A percentile compares a stretch with the other conserved stretches of the same genome.
phyloP scores from a whole-genome alignment of 2,888 invertebrate species.

The Allolobophora icterica region DNA sequence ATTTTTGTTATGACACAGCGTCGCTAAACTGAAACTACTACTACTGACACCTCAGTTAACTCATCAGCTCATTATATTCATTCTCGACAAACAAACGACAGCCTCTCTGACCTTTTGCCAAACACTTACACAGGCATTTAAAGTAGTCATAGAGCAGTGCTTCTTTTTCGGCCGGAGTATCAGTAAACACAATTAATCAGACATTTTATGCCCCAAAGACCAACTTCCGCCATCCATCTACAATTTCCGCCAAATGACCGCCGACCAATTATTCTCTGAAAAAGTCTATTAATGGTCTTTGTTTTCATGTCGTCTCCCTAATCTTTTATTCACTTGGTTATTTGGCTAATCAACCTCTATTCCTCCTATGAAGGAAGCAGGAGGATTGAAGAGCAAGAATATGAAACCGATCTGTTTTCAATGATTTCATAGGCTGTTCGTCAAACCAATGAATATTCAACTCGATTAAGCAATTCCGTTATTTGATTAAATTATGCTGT shows the following conservation, averaged over 20 bases:
- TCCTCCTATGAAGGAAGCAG: too few relatives aligned
- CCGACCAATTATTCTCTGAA: neutral
- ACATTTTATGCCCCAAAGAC: neutral
- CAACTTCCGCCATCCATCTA: neutral
- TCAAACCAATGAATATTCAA: neutral
- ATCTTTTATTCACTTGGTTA: neutral
- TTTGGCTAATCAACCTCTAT: neutral
- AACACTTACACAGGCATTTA: neutral
- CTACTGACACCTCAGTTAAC: neutral
- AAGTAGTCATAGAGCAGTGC: neutral
- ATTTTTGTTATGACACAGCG: too few relatives aligned
- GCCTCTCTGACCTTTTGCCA: neutral
- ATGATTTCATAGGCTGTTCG: neutral
- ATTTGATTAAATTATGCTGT: neutral
- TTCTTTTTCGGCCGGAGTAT: neutral
- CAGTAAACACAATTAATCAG: neutral
- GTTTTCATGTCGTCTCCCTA: neutral
- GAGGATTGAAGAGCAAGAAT: too few relatives aligned
- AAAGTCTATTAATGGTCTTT: neutral
- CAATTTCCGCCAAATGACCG: neutral
- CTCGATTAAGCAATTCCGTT: neutral
- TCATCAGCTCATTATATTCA: neutral
- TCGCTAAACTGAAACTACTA: too few relatives aligned
- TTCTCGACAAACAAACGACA: neutral
- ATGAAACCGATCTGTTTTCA: neutral